Evolutionary conservation across 2,113 vertebrate genomes (phyloP), one percentile per base, ranked within the genome.

Genomic region (Mesembrinibis cayennensis): DNA sequence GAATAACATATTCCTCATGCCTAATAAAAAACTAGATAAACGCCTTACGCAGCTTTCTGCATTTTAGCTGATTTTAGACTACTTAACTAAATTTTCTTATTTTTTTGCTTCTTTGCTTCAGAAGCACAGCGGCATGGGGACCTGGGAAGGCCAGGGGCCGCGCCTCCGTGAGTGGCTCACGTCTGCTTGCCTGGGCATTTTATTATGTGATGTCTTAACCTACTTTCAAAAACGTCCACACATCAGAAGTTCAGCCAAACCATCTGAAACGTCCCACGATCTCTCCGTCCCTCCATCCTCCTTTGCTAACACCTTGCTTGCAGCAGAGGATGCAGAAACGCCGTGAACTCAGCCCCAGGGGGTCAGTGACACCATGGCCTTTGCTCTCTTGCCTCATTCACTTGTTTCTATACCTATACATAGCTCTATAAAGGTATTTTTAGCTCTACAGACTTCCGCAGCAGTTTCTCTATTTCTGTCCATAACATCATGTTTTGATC

Each of bases 201-300:
- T n/a, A 52, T 53, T 50, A 2, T 49, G 63, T n/a, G 20, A 44
- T 58, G 20, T 27, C 71, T 59, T 80, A 58, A 81, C 61, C 84
- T 53, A 30, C 56, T 91, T 78, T 5, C 5, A 6, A 30, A 72
- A 58, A 16, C 34, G 56, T 73, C 17, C 67, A 40, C 34, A 9
- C 38, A 6, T 34, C 47, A 6, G 1, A 73, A 52, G 44, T 10
- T 77, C 49, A 40, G 11, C 58, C 42, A 16, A 34, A 67, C 13
- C 56, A 2, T 4, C 84, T 11, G 29, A 40, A 36, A 2, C 2
- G 1, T 3, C 45, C 47, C 11, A 0, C 0, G 0, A 4, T 7
- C 32, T 10, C 59, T 20, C 42, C 26, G 2, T 32, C 13, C 58
- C 63, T 45, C 13, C 5, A 0, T 7, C 20, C 11, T 40, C 29